Conservation (phyloP, 2,113 vertebrate species). For the Epinephelus lanceolatus region DNA sequence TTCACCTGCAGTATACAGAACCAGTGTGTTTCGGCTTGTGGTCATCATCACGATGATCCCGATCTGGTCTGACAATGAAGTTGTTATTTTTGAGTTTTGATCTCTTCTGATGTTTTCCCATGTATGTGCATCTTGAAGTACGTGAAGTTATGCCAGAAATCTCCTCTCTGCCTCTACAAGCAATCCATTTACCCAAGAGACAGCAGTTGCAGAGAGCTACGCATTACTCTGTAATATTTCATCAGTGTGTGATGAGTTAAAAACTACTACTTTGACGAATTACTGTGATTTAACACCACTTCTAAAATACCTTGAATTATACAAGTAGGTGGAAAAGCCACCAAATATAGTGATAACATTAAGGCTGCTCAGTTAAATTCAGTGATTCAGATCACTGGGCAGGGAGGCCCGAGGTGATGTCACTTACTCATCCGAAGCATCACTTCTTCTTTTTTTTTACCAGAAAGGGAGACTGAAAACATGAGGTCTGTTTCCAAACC, state of each 20-base stretch:
- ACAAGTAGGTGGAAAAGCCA: background rate
- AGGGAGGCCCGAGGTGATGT: background rate
- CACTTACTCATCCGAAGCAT: background rate
- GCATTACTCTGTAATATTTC: background rate
- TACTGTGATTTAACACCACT: background rate
- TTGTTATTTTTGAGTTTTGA: too few relatives aligned
- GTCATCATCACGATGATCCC: too few relatives aligned
- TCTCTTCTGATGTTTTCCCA: background rate
- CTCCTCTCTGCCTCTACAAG: too few relatives aligned
- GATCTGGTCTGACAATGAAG: too few relatives aligned
- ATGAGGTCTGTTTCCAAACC: background rate
- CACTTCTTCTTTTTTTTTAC: background rate
- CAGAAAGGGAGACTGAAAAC: background rate
- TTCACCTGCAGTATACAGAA: background rate
- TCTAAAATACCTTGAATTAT: background rate
- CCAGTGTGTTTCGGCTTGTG: too few relatives aligned
- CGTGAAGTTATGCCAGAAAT: too few relatives aligned
- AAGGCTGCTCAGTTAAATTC: background rate
- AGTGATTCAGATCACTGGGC: background rate
- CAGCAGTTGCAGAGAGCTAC: background rate
- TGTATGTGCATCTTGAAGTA: background rate
- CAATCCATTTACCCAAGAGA: background rate
- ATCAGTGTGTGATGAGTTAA: background rate
- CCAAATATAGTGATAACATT: background rate
- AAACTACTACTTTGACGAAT: background rate